Conservation (phyloP, 2,797 vertebrate species). For the Epinephelus awoara region DNA sequence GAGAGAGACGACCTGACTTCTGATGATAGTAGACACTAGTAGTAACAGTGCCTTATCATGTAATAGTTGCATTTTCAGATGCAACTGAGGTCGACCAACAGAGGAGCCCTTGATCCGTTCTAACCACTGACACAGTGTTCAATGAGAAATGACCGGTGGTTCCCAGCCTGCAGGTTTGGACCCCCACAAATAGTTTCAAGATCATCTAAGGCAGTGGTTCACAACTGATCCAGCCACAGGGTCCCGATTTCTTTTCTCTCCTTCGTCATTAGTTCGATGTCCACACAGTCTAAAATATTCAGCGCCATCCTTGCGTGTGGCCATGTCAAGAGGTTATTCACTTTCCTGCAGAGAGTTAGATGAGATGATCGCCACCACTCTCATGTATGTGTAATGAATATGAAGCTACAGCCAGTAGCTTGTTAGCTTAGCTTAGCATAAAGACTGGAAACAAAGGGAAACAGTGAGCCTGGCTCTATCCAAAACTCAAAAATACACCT, state of each 20-base stretch:
- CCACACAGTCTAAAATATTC: too few species aligned
- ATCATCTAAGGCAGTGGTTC: background rate
- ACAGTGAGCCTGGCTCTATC: background rate
- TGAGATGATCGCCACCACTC: background rate
- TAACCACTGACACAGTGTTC: slow-evolving; percentile 42
- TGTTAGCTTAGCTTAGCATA: slow-evolving; percentile 16
- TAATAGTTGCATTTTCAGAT: slow-evolving; percentile 75
- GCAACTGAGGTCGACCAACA: slow-evolving; percentile 66
- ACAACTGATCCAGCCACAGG: too few species aligned
- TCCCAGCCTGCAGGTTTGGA: slow-evolving; percentile 7
- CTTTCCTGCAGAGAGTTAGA: slow-evolving; percentile 7
- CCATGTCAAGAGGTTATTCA: background rate
- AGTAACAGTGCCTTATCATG: slow-evolving; percentile 87
- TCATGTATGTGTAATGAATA: background rate
- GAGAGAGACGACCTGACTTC: slow-evolving; percentile 71
- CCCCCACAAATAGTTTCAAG: background rate
- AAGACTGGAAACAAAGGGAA: background rate
- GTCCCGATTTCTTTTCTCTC: too few species aligned
- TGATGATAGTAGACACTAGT: slow-evolving; percentile 79
- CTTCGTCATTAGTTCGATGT: too few species aligned
- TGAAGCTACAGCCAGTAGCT: background rate
- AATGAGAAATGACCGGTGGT: slow-evolving; percentile 43
- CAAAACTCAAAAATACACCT: background rate
- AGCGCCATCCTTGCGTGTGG: too few species aligned
- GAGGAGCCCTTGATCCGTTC: slow-evolving; percentile 36